Evolutionary conservation across 1,140 invertebrate genomes (phyloP), one percentile per base, ranked within the genome.

Genomic region (Cydia fagiglandana): DNA sequence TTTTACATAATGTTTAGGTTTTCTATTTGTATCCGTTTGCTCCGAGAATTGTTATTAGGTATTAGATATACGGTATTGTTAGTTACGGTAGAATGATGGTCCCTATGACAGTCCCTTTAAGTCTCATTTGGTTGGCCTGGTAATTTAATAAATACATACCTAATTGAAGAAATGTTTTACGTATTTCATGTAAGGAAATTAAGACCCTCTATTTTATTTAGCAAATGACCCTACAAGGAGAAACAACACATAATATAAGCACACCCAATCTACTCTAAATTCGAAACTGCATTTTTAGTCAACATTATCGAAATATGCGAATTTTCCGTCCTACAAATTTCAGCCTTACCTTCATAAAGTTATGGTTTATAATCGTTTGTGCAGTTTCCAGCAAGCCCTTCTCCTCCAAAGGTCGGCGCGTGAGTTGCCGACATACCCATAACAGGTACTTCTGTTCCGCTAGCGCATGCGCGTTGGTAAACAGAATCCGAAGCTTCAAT

Each of bases 401-500:
- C 64, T 68, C 64, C 28, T 68, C n/a, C 3, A 68, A 68, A 68
- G 64, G 64, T 68, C 64, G 64, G 28, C 64, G 64, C 64, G 64
- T 68, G 64, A 68, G 64, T 68, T 68, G 64, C 12, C 64, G 64
- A 68, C 64, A 68, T 68, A 38, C 64, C 64, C 28, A 30, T 68
- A 68, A 68, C 64, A 68, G 56, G 56, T 61, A 61, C 56, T 61
- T 61, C 56, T 24, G 56, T 61, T 24, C 17, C 17, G 17, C 53
- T 50, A 53, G 15, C 53, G 53, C 53, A 56, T 17, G n/a, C 56
- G 15, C 56, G 20, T 2, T 24, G 17, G 17, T 12, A 24, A 61
- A 10, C 56, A 24, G 17, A 24, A 61, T 24, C 17, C 9, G 17
- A 24, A 20, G 56, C 2, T 17, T 24, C 9, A 10, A 24, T 24